Evolutionary conservation across 2,113 vertebrate genomes (phyloP).

Genomic region (Plecturocebus donacophilus): DNA sequence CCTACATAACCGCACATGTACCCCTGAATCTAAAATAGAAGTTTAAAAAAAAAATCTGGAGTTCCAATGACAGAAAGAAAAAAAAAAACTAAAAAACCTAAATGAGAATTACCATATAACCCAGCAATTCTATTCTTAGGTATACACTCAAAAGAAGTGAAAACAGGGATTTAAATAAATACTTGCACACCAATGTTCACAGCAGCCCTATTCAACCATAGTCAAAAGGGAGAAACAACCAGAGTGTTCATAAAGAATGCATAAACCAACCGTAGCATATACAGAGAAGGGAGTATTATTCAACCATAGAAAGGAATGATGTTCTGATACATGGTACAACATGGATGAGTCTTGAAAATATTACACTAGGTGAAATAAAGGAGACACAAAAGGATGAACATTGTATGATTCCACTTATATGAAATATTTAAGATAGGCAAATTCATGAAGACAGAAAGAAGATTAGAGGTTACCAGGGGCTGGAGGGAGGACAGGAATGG

Average conservation of each 20-base stretch:
- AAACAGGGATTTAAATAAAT: not conserved
- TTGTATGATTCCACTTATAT: not conserved
- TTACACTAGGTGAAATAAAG: not conserved
- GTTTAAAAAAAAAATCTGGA: too few relatives aligned
- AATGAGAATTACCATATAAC: not conserved
- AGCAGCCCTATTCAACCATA: not conserved
- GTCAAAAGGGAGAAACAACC: not conserved
- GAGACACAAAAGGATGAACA: not conserved
- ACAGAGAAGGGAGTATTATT: not conserved
- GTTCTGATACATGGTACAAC: not conserved
- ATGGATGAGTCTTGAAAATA: not conserved
- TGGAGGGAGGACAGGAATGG: not conserved
- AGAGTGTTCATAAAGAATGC: not conserved
- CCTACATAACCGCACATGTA: too few relatives aligned
- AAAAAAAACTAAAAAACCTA: slow-evolving; percentile 1
- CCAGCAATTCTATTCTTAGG: not conserved
- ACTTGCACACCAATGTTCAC: not conserved
- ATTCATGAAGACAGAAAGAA: not conserved
- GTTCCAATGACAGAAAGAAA: too few relatives aligned
- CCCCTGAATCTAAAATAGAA: too few relatives aligned
- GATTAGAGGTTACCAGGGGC: not conserved
- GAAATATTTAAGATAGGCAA: not conserved
- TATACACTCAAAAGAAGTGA: not conserved
- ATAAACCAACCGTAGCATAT: not conserved
- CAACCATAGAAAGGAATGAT: not conserved